phyloP scores from a whole-genome alignment of 2,888 invertebrate genomes.

The Balanococcus diminutus region DNA sequence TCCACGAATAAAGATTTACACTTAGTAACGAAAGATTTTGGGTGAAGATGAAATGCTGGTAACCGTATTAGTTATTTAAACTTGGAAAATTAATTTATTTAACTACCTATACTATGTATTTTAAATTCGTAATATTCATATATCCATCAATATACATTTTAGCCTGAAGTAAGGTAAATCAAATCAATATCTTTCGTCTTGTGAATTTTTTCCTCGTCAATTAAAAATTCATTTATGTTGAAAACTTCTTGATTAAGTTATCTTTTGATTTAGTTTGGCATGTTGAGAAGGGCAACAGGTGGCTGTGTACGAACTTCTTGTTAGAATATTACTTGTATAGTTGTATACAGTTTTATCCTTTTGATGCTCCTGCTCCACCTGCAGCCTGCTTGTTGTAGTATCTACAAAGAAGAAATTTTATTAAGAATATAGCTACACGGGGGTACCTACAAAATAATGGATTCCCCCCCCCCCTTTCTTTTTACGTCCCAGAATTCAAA shows the following conservation, averaged over 20 bases:
- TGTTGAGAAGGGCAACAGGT: slow-evolving; percentile 13
- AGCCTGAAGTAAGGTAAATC: not conserved
- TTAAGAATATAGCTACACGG: not conserved
- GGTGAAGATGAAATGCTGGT: no score
- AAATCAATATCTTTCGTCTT: not conserved
- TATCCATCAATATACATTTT: no score
- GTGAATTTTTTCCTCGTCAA: not conserved
- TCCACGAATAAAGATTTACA: no score
- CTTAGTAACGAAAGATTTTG: no score
- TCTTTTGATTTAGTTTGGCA: not conserved
- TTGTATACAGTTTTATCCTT: not conserved
- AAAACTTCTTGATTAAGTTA: not conserved
- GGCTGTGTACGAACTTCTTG: not conserved
- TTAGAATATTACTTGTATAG: not conserved
- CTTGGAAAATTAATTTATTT: no score
- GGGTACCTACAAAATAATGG: not conserved
- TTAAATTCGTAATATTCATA: no score
- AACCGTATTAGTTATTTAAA: no score
- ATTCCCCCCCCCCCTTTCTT: no score
- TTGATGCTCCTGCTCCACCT: not conserved
- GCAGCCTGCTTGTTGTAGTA: not conserved
- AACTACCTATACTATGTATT: no score
- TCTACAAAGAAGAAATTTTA: not conserved
- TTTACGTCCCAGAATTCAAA: no score
- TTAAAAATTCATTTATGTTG: slow-evolving; percentile 8